Base-by-base conservation (phyloP, 2,113 vertebrate genomes). In the Machaerirhynchus nigripectus region DNA sequence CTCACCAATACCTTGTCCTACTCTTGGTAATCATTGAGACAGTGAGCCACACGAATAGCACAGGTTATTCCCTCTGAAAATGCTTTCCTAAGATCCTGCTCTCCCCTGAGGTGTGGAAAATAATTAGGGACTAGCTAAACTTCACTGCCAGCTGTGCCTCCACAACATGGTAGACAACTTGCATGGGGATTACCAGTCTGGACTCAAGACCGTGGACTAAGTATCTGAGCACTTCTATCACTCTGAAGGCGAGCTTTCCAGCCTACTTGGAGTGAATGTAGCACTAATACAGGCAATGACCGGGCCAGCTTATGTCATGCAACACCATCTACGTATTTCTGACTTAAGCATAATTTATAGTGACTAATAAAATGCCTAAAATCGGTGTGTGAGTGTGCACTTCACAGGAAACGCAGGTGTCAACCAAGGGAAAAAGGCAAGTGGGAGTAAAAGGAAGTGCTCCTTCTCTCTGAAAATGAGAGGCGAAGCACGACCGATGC, bases 11-110 rank as follows among this genome's bases (percentile, higher is more conserved):
- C 20, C 20, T 46, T 69, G 10, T 26, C 23, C 35, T 46, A 27
- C 5, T 59, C 21, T 18, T 17, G 2, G n/a, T 30, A 53, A 31
- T 26, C 13, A 13, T 0, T 27, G 11, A 56, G 28, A 0, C 0
- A 67, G 37, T 0, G 1, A 78, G 39, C 2, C 23, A 67, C 39
- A 39, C 0, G 18, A 5, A 37, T 1, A 49, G 9, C 2, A n/a
- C 2, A 13, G 27, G 7, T 17, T 67, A 44, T 27, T 78, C 28
- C 13, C 39, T 21, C 16, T 42, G 40, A 86, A 57, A 63, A 68
- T 57, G 30, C 15, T 28, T 68, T 60, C 27, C 18, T 55, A 70
- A 75, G 15, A 7, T 59, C 21, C 57, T 30, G n/a, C 10, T 85
- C 31, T 56, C 31, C 40, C 40, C 40, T 8, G 1, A 68, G 10